A percentile compares a stretch with the other conserved stretches of the same genome.
Conservation (phyloP, 2,888 invertebrate genomes). For the Nowickia ferox region DNA sequence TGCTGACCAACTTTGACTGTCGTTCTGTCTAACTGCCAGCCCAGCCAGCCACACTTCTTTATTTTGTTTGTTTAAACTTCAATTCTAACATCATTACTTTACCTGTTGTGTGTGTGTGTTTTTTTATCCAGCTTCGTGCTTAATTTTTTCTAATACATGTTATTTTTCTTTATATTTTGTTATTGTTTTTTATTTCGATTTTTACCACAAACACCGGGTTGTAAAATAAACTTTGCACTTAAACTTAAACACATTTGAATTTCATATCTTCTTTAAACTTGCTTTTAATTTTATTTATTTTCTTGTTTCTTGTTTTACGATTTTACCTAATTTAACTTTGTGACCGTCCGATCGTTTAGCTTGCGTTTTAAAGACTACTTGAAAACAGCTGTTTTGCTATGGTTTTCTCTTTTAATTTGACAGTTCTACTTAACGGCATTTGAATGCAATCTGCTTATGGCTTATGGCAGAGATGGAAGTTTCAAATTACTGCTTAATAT, state of each 20-base stretch:
- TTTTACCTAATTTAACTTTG: conserved; percentile 8
- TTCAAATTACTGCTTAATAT: background rate
- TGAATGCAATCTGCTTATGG: conserved; percentile 45
- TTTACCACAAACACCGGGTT: conserved; percentile 34
- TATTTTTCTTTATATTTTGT: conserved; percentile 23
- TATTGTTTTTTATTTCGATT: conserved; percentile 23
- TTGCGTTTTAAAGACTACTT: conserved; percentile 37
- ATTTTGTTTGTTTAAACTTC: conserved; percentile 29
- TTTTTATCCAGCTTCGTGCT: conserved; percentile 13
- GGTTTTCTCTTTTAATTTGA: conserved; percentile 32
- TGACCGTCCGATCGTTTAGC: background rate
- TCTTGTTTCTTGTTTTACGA: conserved; percentile 1
- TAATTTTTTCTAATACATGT: conserved; percentile 1
- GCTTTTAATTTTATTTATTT: background rate
- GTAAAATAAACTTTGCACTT: conserved; percentile 39
- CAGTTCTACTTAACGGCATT: conserved; percentile 59
- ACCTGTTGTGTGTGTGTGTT: conserved; percentile 21
- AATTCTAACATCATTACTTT: conserved; percentile 18
- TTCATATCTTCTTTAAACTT: conserved; percentile 8
- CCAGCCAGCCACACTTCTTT: background rate
- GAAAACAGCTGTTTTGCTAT: conserved; percentile 58
- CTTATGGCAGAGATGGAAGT: conserved; percentile 22
- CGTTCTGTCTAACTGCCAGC: background rate
- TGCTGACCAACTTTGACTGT: conserved; percentile 17
- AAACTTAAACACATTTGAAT: conserved; percentile 43